A percentile compares a stretch with the other conserved stretches of the same genome.
phyloP scores from a whole-genome alignment of 37 sponge, comb jelly and placozoan genomes.

The Theonella swinhoei region DNA sequence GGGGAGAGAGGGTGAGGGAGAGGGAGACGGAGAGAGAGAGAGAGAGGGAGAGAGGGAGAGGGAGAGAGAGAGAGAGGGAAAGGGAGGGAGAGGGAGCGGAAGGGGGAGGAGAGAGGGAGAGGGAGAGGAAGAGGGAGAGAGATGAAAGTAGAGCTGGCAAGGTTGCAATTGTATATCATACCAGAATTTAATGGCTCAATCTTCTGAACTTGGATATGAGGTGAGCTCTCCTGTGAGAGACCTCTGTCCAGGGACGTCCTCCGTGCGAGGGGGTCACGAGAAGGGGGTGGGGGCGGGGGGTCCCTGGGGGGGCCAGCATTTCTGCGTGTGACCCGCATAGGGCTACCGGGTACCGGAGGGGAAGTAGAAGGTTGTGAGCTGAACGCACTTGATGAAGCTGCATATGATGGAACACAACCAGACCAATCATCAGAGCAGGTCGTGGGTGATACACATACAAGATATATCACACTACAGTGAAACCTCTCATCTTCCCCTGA shows the following conservation, averaged over 20 bases:
- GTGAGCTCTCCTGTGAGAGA: neutral
- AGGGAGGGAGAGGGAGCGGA: neutral
- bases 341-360: neutral
- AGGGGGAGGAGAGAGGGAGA: neutral
- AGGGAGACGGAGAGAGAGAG: neutral
- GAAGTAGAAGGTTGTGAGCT: too few relatives aligned
- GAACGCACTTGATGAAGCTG: too few relatives aligned
- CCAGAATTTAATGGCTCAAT: too few relatives aligned
- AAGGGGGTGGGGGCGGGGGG: neutral
- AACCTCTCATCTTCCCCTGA: too few relatives aligned
- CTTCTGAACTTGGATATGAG: neutral
- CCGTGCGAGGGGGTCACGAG: neutral
- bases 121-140: neutral
- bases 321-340: neutral
- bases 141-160: neutral
- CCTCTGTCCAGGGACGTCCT: neutral
- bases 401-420: too few relatives aligned
- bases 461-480: too few relatives aligned
- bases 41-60: neutral
- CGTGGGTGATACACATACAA: too few relatives aligned
- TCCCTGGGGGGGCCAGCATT: neutral
- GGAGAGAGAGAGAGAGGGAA: neutral
- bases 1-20: neutral
- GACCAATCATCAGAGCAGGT: too few relatives aligned
- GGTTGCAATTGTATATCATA: too few relatives aligned